A percentile compares a stretch with the other conserved stretches of the same genome.
Evolutionary conservation across 2,113 vertebrate species (phyloP).

Genomic region (Malurus melanocephalus): DNA sequence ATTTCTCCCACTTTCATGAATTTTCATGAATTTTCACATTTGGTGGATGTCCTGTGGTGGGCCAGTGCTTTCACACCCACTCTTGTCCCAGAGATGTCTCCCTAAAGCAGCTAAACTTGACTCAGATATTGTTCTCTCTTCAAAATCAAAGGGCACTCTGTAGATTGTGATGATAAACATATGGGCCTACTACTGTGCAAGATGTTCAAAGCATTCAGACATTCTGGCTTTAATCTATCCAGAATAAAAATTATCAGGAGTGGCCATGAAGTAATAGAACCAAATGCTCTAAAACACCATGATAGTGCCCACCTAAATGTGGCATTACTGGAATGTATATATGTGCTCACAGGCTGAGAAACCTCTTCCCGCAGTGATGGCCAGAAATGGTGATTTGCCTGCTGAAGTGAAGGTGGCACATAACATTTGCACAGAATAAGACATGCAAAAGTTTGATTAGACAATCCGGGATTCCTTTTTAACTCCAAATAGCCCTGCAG

Average conservation of each 20-base stretch:
- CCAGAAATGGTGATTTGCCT: background rate
- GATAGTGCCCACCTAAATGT: background rate
- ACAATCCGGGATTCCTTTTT: background rate
- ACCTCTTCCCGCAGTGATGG: background rate
- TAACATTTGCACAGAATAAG: background rate
- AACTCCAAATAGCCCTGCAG: background rate
- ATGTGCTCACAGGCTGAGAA: background rate
- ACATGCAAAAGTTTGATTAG: background rate
- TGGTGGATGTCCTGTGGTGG: background rate
- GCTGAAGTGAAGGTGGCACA: background rate
- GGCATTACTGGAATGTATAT: background rate
- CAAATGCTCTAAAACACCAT: background rate
- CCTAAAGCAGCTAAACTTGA: background rate
- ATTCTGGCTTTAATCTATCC: conserved; percentile 2
- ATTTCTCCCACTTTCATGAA: background rate
- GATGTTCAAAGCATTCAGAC: conserved; percentile 31
- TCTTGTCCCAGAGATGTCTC: background rate
- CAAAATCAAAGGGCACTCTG: conserved; percentile 30
- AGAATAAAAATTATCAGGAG: conserved; percentile 14
- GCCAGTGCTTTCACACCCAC: background rate
- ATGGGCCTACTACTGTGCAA: conserved; percentile 27
- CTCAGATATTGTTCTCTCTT: background rate
- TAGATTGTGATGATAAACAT: conserved; percentile 17
- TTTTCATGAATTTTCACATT: conserved; percentile 4
- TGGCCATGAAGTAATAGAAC: background rate